Percentiles rank a stretch among this genome's conserved stretches.
These are phyloP conservation scores for Camelus dromedarius DNA, from an alignment of 2,113 vertebrate species.

Conservation along the genomic window DNA sequence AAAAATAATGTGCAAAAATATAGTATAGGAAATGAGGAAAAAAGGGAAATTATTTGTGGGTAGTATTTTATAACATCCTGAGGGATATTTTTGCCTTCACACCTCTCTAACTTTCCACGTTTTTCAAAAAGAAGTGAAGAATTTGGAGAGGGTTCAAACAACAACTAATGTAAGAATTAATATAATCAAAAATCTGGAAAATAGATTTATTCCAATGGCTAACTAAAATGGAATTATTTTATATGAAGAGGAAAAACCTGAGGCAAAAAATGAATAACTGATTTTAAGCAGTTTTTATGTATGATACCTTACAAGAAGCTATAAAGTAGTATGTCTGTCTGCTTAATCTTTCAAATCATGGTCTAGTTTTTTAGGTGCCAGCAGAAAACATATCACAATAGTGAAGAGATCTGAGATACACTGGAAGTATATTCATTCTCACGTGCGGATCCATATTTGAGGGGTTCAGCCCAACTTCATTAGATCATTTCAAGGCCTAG, in stretches of 20 bases:
- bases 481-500: background rate
- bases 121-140: conserved; percentile 65
- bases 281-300: conserved; percentile 39
- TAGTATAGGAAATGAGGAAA: conserved; percentile 53
- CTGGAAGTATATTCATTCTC: background rate
- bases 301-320: background rate
- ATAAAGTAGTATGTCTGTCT: background rate
- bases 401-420: background rate
- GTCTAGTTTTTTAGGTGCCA: background rate
- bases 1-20: conserved; percentile 66
- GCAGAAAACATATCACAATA: background rate
- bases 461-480: background rate
- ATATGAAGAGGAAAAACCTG: conserved; percentile 6
- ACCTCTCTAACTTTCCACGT: conserved; percentile 67
- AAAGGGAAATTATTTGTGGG: conserved; percentile 61
- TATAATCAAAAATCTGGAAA: conserved; percentile 72
- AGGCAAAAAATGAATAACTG: background rate
- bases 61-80: conserved; percentile 69
- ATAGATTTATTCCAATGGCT: conserved; percentile 62
- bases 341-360: conserved; percentile 22
- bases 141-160: conserved; percentile 75
- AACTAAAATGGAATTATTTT: background rate
- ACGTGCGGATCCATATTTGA: background rate
- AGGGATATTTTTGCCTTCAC: conserved; percentile 65
- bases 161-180: conserved; percentile 53